A percentile compares a stretch with the other conserved stretches of the same genome.
phyloP scores from a whole-genome alignment of 2,113 vertebrate genomes.

The Oreochromis spilurus region DNA sequence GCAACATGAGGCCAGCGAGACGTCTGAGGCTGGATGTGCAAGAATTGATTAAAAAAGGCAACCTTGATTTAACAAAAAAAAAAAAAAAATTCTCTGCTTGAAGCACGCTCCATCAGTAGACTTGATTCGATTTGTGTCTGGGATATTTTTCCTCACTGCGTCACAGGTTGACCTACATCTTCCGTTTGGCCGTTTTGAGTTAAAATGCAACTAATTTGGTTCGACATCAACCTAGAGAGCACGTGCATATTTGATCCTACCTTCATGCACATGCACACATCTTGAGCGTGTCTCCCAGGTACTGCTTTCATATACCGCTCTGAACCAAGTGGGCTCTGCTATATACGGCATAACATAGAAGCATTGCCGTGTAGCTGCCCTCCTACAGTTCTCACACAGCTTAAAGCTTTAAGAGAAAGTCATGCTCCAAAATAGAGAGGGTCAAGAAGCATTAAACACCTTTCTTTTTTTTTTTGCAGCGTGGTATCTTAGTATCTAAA shows the following conservation, averaged over 20 bases:
- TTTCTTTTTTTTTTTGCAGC: constrained; percentile 14
- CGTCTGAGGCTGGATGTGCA: constrained; percentile 3
- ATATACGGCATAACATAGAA: constrained; percentile 34
- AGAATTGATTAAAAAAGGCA: constrained; percentile 32
- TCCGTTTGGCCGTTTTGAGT: constrained; percentile 35
- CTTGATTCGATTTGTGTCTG: constrained; percentile 30
- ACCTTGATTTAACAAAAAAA: constrained; percentile 11
- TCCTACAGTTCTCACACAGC: constrained; percentile 35
- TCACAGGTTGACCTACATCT: constrained; percentile 62
- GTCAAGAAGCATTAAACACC: constrained; percentile 27
- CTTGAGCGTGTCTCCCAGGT: constrained; percentile 37
- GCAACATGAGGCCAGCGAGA: not conserved
- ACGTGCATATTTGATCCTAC: constrained; percentile 3
- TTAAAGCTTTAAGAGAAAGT: constrained; percentile 23
- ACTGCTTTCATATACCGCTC: constrained; percentile 13
- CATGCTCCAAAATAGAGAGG: constrained; percentile 34
- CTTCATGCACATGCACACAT: constrained; percentile 7
- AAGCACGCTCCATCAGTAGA: constrained; percentile 15
- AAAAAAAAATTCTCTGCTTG: not conserved
- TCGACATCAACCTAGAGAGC: constrained; percentile 5
- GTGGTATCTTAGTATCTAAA: not conserved
- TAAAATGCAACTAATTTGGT: constrained; percentile 31
- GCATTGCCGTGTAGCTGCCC: constrained; percentile 39
- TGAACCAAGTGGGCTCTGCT: constrained; percentile 41
- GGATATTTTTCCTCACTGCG: constrained; percentile 41